Evolutionary conservation across 2,113 vertebrate genomes (phyloP).

Genomic region (Hystrix cristata): DNA sequence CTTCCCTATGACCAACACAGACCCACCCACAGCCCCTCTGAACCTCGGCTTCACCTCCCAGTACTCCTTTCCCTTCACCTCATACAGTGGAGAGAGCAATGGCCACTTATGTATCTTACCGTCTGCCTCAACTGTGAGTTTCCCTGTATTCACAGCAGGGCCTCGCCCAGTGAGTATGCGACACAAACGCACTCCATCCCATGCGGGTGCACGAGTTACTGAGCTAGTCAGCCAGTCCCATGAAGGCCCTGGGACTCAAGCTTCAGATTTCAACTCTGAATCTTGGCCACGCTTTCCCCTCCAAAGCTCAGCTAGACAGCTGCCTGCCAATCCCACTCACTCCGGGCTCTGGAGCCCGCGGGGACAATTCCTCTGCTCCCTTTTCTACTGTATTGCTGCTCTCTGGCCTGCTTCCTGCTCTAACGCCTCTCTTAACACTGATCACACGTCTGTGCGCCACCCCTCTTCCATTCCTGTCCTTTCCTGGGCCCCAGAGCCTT

Average conservation of each 20-base stretch:
- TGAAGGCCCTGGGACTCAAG: not conserved
- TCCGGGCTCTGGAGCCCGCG: not conserved
- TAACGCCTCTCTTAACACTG: not conserved
- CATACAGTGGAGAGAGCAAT: not conserved
- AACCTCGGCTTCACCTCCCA: not conserved
- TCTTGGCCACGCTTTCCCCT: not conserved
- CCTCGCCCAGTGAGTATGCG: not conserved
- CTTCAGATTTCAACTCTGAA: not conserved
- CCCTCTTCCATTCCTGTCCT: not conserved
- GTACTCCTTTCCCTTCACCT: not conserved
- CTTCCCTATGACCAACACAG: not conserved
- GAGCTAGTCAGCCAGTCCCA: not conserved
- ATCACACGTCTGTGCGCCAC: not conserved
- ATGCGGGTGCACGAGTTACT: not conserved
- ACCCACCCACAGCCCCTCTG: not conserved
- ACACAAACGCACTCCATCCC: not conserved
- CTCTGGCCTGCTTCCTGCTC: not conserved
- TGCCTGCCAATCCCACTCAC: too few relatives aligned
- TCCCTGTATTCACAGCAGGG: not conserved
- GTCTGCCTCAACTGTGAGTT: not conserved
- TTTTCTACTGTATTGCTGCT: not conserved
- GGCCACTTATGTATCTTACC: not conserved
- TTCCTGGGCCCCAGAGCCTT: not conserved
- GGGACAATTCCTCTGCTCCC: not conserved
- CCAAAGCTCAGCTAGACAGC: not conserved